These are phyloP conservation scores for Caenorhabditis auriculariae DNA, from an alignment of 2,888 invertebrate species.

Conservation along the genomic window DNA sequence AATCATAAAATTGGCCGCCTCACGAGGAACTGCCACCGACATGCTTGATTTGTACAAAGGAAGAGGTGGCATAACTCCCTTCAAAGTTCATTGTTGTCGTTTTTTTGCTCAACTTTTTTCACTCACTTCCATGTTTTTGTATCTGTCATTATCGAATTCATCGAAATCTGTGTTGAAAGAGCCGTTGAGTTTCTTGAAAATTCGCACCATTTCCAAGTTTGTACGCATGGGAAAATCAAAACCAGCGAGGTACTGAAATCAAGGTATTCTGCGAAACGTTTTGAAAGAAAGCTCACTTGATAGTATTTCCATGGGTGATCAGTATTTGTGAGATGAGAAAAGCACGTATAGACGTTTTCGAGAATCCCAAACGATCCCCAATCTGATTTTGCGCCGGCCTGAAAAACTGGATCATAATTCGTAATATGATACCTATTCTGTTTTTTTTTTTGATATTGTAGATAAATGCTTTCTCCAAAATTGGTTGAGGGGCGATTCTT, in stretches of 20 bases:
- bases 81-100: not conserved
- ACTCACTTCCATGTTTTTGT: conserved; percentile 33
- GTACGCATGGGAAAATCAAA: conserved; percentile 39
- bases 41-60: conserved; percentile 43
- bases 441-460: too few species aligned
- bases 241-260: conserved; percentile 36
- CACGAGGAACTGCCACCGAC: conserved; percentile 37
- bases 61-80: conserved; percentile 35
- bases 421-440: too few species aligned
- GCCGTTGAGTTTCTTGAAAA: conserved; percentile 42
- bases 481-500: too few species aligned
- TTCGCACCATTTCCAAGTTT: conserved; percentile 41
- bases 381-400: conserved; percentile 22
- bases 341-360: conserved; percentile 25
- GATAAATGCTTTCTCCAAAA: too few species aligned
- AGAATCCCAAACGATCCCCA: conserved; percentile 33
- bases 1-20: conserved; percentile 29
- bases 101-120: not conserved
- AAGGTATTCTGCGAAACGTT: conserved; percentile 1
- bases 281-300: not conserved
- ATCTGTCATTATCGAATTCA: conserved; percentile 27
- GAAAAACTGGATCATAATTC: too few species aligned
- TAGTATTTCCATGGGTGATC: conserved; percentile 28
- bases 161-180: conserved; percentile 39
- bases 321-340: conserved; percentile 11